These are phyloP conservation scores for Stenoptilia bipunctidactyla DNA, from an alignment of 2,888 invertebrate species.

Conservation along the genomic window DNA sequence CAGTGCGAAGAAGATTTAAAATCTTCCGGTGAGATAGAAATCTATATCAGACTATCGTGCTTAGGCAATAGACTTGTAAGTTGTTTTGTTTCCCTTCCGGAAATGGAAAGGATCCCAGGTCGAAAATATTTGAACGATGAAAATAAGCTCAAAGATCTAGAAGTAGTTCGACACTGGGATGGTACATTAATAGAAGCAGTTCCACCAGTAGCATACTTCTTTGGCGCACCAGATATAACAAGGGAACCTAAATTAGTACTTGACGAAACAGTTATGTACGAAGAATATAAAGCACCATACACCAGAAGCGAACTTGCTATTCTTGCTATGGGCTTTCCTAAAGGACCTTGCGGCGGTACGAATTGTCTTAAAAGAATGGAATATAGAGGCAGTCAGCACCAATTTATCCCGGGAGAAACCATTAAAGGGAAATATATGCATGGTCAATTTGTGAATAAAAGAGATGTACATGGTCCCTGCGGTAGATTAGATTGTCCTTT, in stretches of 20 bases:
- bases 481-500: constrained; percentile 59
- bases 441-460: constrained; percentile 54
- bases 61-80: constrained; percentile 50
- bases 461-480: constrained; percentile 60
- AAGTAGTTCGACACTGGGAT: constrained; percentile 60
- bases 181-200: constrained; percentile 48
- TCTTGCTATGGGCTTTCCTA: constrained; percentile 62
- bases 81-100: constrained; percentile 49
- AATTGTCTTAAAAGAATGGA: constrained; percentile 60
- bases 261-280: constrained; percentile 35
- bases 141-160: constrained; percentile 50
- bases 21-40: constrained; percentile 52
- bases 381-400: constrained; percentile 54
- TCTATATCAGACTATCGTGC: constrained; percentile 46
- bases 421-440: constrained; percentile 52
- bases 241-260: constrained; percentile 41
- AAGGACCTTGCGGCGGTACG: constrained; percentile 62
- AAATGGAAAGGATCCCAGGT: constrained; percentile 59
- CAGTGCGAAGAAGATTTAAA: constrained; percentile 59
- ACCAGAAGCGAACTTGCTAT: constrained; percentile 50
- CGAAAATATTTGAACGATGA: constrained; percentile 53
- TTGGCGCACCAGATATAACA: constrained; percentile 52
- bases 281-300: constrained; percentile 53
- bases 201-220: constrained; percentile 54
- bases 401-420: constrained; percentile 50